These are phyloP conservation scores for Iphiclides podalirius DNA, from an alignment of 2,888 invertebrate species.

Conservation along the genomic window DNA sequence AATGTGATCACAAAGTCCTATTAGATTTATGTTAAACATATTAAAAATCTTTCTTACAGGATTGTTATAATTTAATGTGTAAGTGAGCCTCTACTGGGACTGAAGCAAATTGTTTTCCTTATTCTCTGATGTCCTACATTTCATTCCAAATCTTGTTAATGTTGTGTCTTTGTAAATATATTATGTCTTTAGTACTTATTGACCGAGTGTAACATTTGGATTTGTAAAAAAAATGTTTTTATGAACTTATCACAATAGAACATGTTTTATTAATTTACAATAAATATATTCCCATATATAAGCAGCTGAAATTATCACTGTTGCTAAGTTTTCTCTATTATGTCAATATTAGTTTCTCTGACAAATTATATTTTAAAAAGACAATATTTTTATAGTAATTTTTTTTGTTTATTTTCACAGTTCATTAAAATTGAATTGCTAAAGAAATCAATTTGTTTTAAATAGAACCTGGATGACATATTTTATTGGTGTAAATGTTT, in stretches of 20 bases:
- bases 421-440: slow-evolving; percentile 45
- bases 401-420: slow-evolving; percentile 57
- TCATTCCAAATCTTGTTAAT: background rate
- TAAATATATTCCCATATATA: background rate
- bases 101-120: background rate
- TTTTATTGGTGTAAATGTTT: slow-evolving; percentile 30
- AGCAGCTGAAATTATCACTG: slow-evolving; percentile 1
- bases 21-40: background rate
- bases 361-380: slow-evolving; percentile 49
- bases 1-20: background rate
- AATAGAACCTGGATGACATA: slow-evolving; percentile 59
- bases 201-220: background rate
- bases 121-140: no score
- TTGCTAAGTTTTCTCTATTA: slow-evolving; percentile 18
- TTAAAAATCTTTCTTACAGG: background rate
- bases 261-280: no score
- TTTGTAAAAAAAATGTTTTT: slow-evolving; percentile 1
- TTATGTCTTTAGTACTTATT: background rate
- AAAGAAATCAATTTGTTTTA: slow-evolving; percentile 49
- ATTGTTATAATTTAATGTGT: background rate
- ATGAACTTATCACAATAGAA: slow-evolving; percentile 2
- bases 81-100: background rate
- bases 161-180: background rate
- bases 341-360: slow-evolving; percentile 30
- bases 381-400: slow-evolving; percentile 71